Evolutionary conservation across 1,140 invertebrate genomes (phyloP), one percentile per base, ranked within the genome.

Genomic region (Lepidurus apus): DNA sequence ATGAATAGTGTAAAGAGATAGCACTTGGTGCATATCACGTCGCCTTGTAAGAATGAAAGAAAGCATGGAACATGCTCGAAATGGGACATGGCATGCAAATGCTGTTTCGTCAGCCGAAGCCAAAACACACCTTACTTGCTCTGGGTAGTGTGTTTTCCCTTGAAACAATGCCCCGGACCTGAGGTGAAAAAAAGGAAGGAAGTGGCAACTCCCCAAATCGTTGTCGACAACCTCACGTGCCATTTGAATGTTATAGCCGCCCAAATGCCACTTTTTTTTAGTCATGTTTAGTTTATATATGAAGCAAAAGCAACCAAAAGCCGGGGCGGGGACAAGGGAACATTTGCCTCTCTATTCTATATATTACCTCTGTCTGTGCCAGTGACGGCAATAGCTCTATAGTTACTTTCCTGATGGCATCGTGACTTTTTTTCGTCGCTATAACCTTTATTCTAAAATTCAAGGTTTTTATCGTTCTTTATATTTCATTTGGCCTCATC

Each of bases 61-160:
- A 65, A 9, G 53, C 53, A 65, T 13, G 21, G 17, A 65, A 65
- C 53, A 65, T 65, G 53, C 17, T 65, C 17, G 53, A 65, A n/a
- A 65, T n/a, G 53, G 53, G 53, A 65, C 53, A 65, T 65, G 53
- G 53, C 53, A 65, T 65, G 53, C 53, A 65, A n/a, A 65, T 65
- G 53, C 21, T 65, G 4, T 65, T 65, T 1, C n/a, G 53, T 65
- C 53, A 65, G 6, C 53, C 53, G 17, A 65, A 65, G 53, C 53
- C 53, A 65, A 65, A 9, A 17, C 21, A 65, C 53, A 65, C 53
- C 53, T 65, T 65, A 13, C 53, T 17, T 13, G 53, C 21, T 21
- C 53, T 21, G 17, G 13, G 53, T 65, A 8, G 53, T 65, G 53
- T 47, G 45, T 65, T 34, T 34, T 34, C 34, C 34, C 34, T 34